These are phyloP conservation scores for Drosophila barbarae DNA, from an alignment of 2,888 invertebrate species.

Conservation along the genomic window DNA sequence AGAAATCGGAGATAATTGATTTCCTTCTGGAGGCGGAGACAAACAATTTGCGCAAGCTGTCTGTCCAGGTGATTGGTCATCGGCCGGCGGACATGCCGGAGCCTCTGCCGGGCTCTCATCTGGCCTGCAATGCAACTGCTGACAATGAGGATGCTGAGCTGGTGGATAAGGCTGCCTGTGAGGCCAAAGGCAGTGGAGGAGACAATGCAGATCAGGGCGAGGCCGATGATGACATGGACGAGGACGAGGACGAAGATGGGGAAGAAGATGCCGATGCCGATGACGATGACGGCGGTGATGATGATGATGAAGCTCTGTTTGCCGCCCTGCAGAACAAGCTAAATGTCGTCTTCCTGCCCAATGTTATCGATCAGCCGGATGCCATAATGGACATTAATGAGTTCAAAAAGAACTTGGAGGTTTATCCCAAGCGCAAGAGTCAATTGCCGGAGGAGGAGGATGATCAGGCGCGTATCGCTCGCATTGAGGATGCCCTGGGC, in stretches of 20 bases:
- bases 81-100: constrained; percentile 29
- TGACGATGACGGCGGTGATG: constrained; percentile 8
- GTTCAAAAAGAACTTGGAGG: constrained; percentile 73
- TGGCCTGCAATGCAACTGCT: neutral
- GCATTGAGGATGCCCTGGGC: constrained; percentile 38
- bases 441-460: constrained; percentile 44
- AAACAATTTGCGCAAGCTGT: constrained; percentile 77
- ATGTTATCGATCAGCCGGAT: constrained; percentile 66
- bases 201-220: neutral
- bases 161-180: constrained; percentile 6
- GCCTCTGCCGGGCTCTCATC: constrained; percentile 7
- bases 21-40: constrained; percentile 75
- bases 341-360: constrained; percentile 65
- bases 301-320: constrained; percentile 51
- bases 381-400: constrained; percentile 72
- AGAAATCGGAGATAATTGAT: constrained; percentile 72
- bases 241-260: constrained; percentile 17
- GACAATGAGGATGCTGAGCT: neutral
- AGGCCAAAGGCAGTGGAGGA: neutral
- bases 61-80: constrained; percentile 77
- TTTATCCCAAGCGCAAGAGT: constrained; percentile 73
- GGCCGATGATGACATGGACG: neutral
- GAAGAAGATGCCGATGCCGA: neutral
- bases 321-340: constrained; percentile 67
- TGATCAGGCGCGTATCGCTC: constrained; percentile 8